A percentile compares a stretch with the other conserved stretches of the same genome.
These are phyloP conservation scores for Stomatorhinus ivindoensis DNA, from an alignment of 2,113 vertebrate species.

Conservation along the genomic window DNA sequence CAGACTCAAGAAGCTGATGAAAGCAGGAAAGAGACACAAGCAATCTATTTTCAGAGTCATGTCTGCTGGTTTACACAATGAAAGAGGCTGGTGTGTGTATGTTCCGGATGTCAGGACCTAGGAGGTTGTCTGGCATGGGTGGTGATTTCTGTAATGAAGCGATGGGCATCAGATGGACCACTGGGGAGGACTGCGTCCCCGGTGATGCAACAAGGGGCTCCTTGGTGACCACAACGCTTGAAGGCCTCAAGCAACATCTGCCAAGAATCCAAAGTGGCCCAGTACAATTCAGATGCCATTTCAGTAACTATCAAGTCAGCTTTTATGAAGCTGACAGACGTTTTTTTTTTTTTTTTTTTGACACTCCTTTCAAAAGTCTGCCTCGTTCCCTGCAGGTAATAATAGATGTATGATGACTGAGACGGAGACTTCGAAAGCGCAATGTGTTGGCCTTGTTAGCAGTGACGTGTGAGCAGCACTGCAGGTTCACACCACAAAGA, in stretches of 20 bases:
- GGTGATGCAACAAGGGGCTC: neutral
- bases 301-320: neutral
- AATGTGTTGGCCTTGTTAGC: neutral
- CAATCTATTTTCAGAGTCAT: neutral
- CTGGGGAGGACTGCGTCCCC: neutral
- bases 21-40: neutral
- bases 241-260: neutral
- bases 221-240: neutral
- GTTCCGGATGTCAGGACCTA: neutral
- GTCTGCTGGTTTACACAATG: neutral
- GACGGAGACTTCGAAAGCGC: neutral
- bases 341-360: neutral
- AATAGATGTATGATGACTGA: neutral
- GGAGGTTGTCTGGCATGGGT: neutral
- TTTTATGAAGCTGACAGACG: neutral
- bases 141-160: neutral
- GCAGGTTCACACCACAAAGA: neutral
- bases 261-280: neutral
- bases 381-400: neutral
- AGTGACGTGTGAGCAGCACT: neutral
- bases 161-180: neutral
- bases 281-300: neutral
- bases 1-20: neutral
- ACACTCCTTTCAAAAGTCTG: neutral
- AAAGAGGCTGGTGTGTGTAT: neutral